Base-by-base conservation (phyloP, 2,888 invertebrate genomes). In the Meliscaeva auricollis region DNA sequence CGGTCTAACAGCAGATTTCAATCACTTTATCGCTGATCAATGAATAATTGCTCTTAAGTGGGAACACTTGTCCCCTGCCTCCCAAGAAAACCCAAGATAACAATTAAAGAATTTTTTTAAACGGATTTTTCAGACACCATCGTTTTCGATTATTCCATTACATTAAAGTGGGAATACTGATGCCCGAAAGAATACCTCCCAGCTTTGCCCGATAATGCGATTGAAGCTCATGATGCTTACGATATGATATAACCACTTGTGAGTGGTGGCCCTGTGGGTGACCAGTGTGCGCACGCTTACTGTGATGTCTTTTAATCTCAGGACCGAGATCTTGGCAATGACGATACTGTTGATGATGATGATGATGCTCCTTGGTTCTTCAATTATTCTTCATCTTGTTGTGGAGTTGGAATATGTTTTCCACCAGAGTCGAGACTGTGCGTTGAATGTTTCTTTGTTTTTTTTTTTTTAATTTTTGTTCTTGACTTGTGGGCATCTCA, bases 361-460 rank as follows among this genome's bases (percentile, higher is more conserved):
- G 83, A 85, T 76, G 81, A 76, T 81, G 81, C 76, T 85, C 76
- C 81, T 58, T 73, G 81, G 85, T 81, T 81, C 85, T 85, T 85
- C 85, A 85, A 85, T 85, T 85, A 85, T 85, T 85, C 81, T 85
- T 81, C 85, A 76, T 76, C 85, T 81, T 66, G 85, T 85, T 85
- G 80, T 62, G 62, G 38, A 78, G 56, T 30, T 66, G 48, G 72
- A 68, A 70, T 79, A 70, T 83, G 70, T 80, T 75, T 75, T 64
- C 54, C 75, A 50, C 35, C 22, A 22, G n/a, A 58, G 48, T 66
- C 41, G 44, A 64, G 54, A 64, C 69, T 41, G 58, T 62, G 60
- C 52, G 44, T 68, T 44, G 30, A 35, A 50, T 30, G 44, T 35
- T 68, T 50, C 32, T 17, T 54, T 15, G 68, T 74, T n/a, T n/a